Evolutionary conservation across 2,113 vertebrate genomes (phyloP).

Genomic region (Cranoglanis bouderius): DNA sequence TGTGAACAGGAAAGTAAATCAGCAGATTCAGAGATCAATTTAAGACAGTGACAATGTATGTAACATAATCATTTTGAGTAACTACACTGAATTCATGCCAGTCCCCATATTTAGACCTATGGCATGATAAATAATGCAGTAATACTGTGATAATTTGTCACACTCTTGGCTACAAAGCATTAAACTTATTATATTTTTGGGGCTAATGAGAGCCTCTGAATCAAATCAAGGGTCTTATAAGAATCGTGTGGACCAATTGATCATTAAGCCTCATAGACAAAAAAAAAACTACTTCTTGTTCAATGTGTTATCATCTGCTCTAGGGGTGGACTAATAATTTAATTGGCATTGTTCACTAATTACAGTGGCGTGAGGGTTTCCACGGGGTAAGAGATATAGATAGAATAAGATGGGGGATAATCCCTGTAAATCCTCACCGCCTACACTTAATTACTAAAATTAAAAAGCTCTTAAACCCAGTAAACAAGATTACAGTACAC

Average conservation of each 20-base stretch:
- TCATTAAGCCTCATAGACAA: neutral
- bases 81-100: neutral
- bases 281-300: no score
- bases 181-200: neutral
- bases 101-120: neutral
- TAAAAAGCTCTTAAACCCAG: neutral
- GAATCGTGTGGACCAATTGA: neutral
- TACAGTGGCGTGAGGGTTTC: constrained; percentile 35
- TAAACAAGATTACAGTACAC: neutral
- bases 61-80: neutral
- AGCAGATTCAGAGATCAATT: neutral
- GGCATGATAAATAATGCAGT: neutral
- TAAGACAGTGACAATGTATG: neutral
- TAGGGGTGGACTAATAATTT: constrained; percentile 3
- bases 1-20: neutral
- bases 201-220: neutral
- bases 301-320: neutral
- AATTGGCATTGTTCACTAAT: constrained; percentile 31
- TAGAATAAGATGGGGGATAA: constrained; percentile 45
- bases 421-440: constrained; percentile 43
- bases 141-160: neutral
- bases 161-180: neutral
- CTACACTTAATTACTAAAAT: constrained; percentile 46
- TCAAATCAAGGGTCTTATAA: neutral
- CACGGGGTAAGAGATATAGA: constrained; percentile 39